Base-by-base conservation (phyloP, 2,888 invertebrate genomes). In the Falcaria lacertinaria region DNA sequence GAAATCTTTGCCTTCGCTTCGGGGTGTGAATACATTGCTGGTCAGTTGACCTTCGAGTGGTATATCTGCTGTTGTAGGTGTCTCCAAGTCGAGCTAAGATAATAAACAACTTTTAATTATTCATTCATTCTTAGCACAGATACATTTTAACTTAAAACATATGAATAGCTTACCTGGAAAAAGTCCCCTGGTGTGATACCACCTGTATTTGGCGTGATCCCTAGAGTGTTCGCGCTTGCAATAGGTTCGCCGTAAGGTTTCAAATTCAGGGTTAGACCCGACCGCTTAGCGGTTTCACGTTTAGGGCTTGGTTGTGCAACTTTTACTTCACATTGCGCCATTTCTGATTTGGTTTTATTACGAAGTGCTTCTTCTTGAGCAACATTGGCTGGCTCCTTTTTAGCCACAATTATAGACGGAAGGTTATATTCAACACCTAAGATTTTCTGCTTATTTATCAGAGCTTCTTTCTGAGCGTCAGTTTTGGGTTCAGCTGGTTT, bases 371-470 rank as follows among this genome's bases (percentile, higher is more conserved):
- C 81, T 52, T 81, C 82, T 42, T 83, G 83, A 1, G 86, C 85
- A 1, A 71, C 49, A 52, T 84, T 89, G 0, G 68, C 67, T 1
- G 79, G 78, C 38, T 78, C 77, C 15, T 68, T 78, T 42, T 60
- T 68, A 15, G 44, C 36, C 11, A 50, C 7, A 11, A 46, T 44
- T 49, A 70, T 69, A 0, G 63, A 33, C 4, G 87, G 83, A 2
- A 90, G 69, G 41, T 90, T 91, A 51, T 91, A 93, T 65, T 93
- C 93, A 0, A 92, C 90, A 2, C 90, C 88, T 43, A 93, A 67
- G 1, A 93, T 86, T 70, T 90, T 92, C 15, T 91, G 62, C 68
- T 91, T 92, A 58, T 93, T 94, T 39, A 82, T 71, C 49, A 92
- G 76, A 0, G 93, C 92, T 43, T 92, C 91, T 11, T 89, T 91